These are phyloP conservation scores for Ataeniobius toweri DNA, from an alignment of 2,797 vertebrate genomes.

Conservation along the genomic window DNA sequence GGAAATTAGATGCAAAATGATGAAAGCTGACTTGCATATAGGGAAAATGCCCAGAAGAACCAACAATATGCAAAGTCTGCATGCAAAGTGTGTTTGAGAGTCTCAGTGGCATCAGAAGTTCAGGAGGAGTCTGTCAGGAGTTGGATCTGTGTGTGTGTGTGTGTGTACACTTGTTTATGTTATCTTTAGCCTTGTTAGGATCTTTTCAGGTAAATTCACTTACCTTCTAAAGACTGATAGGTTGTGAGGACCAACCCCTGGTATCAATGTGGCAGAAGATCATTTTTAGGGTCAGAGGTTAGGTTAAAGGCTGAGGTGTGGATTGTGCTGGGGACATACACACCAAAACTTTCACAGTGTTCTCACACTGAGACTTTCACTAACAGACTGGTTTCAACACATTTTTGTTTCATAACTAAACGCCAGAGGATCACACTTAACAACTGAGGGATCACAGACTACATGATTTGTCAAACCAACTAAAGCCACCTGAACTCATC, in stretches of 20 bases:
- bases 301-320: not conserved
- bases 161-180: not conserved
- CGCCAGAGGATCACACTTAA: not conserved
- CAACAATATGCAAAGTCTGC: slow-evolving; percentile 39
- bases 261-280: not conserved
- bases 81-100: slow-evolving; percentile 44
- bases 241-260: not conserved
- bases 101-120: not conserved
- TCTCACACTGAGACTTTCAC: not conserved
- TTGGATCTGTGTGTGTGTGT: slow-evolving; percentile 16
- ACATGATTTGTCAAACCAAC: not conserved
- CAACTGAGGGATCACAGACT: not conserved
- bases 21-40: slow-evolving; percentile 1
- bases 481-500: not conserved
- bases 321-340: not conserved
- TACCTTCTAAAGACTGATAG: not conserved
- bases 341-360: not conserved
- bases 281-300: not conserved
- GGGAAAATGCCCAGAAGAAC: not conserved
- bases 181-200: not conserved
- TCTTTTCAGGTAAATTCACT: not conserved
- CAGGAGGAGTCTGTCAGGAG: slow-evolving; percentile 8
- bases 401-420: not conserved
- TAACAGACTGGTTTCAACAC: not conserved
- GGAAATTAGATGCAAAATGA: slow-evolving; percentile 2